Conservation (phyloP, 2,113 vertebrate species). For the Brachyhypopomus gauderio region DNA sequence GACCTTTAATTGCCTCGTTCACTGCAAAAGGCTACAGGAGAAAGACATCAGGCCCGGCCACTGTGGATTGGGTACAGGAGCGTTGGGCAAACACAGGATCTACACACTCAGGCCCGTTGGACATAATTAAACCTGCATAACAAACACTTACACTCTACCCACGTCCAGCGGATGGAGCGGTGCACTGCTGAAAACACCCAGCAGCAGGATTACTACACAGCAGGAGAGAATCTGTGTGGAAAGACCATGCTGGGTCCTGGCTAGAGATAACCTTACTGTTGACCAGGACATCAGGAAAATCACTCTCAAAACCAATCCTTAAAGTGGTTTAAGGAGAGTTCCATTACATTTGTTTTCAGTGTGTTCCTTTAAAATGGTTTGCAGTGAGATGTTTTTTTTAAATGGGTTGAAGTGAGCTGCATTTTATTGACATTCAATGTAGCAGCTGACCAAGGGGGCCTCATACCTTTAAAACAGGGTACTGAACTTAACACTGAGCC, state of each 20-base stretch:
- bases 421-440: background rate
- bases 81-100: constrained; percentile 67
- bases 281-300: constrained; percentile 39
- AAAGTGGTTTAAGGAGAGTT: too few relatives aligned
- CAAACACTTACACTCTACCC: constrained; percentile 74
- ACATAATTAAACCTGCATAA: constrained; percentile 82
- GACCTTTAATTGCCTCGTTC: constrained; percentile 82
- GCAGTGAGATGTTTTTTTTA: background rate
- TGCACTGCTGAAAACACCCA: constrained; percentile 63
- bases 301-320: background rate
- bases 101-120: constrained; percentile 75
- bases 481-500: background rate
- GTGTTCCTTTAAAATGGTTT: too few relatives aligned
- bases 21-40: constrained; percentile 69
- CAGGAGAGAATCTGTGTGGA: constrained; percentile 60
- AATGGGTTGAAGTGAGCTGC: too few relatives aligned
- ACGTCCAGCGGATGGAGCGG: constrained; percentile 63
- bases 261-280: constrained; percentile 63
- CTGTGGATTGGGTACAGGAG: constrained; percentile 74
- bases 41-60: constrained; percentile 78
- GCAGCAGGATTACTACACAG: constrained; percentile 60
- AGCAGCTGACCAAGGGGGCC: background rate
- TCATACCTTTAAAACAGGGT: constrained; percentile 15
- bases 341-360: too few relatives aligned
- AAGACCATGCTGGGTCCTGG: constrained; percentile 59